phyloP scores from a whole-genome alignment of 2,797 vertebrate genomes.

The Microctenopoma stevenorrisi region DNA sequence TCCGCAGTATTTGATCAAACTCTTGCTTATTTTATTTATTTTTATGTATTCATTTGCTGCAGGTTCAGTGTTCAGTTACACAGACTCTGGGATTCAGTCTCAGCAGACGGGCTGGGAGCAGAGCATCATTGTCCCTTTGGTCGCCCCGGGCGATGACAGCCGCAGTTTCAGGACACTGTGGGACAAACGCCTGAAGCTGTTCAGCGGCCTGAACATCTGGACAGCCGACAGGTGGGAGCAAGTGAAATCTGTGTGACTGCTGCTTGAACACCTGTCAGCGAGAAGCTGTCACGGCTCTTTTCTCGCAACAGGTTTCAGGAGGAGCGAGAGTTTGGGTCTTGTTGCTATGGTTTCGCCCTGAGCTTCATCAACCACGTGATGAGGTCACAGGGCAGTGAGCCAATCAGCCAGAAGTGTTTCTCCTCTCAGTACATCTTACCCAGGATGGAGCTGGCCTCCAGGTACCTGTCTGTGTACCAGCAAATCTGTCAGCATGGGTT shows the following conservation, averaged over 20 bases:
- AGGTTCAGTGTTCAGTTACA: conserved; percentile 88
- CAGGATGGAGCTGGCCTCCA: conserved; percentile 74
- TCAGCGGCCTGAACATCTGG: conserved; percentile 81
- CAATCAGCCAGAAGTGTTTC: conserved; percentile 81
- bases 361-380: conserved; percentile 85
- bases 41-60: neutral
- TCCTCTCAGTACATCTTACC: conserved; percentile 82
- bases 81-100: conserved; percentile 75
- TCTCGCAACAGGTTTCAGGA: conserved; percentile 84
- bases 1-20: too few species aligned
- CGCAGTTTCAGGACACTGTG: conserved; percentile 76
- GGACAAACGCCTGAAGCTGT: conserved; percentile 84
- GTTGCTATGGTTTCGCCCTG: conserved; percentile 86
- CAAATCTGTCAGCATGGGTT: conserved; percentile 71
- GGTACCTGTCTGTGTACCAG: conserved; percentile 82
- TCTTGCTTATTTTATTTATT: neutral
- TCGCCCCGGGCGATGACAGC: conserved; percentile 74
- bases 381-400: conserved; percentile 58
- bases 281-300: neutral
- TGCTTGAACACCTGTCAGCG: neutral
- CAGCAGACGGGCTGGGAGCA: conserved; percentile 84
- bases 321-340: conserved; percentile 78
- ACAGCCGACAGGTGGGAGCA: conserved; percentile 81
- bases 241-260: too few species aligned
- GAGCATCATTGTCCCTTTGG: conserved; percentile 81